Percentiles rank a stretch among this genome's conserved stretches.
phyloP scores from a whole-genome alignment of 2,888 invertebrate species.

The Acronicta aceris region DNA sequence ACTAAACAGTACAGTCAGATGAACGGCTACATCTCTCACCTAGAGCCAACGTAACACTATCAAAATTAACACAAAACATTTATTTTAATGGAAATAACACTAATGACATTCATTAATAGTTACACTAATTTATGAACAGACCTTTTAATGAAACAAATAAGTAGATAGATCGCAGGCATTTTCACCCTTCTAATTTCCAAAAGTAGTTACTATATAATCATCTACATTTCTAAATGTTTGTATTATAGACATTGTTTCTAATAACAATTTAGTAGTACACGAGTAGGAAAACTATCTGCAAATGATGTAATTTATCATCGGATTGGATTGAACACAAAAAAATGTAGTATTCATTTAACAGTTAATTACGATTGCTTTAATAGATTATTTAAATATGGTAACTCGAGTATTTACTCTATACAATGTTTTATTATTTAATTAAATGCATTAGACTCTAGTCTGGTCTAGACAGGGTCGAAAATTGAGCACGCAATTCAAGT shows the following conservation, averaged over 20 bases:
- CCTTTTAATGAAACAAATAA: slow-evolving; percentile 68
- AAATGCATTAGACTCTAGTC: too few relatives aligned
- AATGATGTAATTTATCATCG: too few relatives aligned
- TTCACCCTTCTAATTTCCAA: neutral
- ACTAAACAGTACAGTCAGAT: slow-evolving; percentile 59
- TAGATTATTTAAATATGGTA: too few relatives aligned
- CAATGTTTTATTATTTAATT: too few relatives aligned
- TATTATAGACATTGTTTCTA: slow-evolving; percentile 13
- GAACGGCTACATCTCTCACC: slow-evolving; percentile 67
- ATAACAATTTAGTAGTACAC: slow-evolving; percentile 26
- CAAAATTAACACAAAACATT: slow-evolving; percentile 76
- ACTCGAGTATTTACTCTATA: too few relatives aligned
- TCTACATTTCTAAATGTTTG: slow-evolving; percentile 27
- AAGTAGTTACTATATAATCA: slow-evolving; percentile 10
- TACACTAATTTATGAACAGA: slow-evolving; percentile 80
- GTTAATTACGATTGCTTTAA: too few relatives aligned
- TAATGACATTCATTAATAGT: slow-evolving; percentile 81
- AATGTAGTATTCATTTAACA: too few relatives aligned
- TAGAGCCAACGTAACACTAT: slow-evolving; percentile 76
- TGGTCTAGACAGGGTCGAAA: too few relatives aligned
- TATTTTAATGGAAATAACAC: slow-evolving; percentile 79
- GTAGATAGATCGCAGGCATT: slow-evolving; percentile 56
- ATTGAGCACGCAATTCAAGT: too few relatives aligned
- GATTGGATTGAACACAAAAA: too few relatives aligned
- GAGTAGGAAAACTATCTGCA: slow-evolving; percentile 6